phyloP scores from a whole-genome alignment of 2,113 vertebrate genomes.

The Drymodes brunneopygia region DNA sequence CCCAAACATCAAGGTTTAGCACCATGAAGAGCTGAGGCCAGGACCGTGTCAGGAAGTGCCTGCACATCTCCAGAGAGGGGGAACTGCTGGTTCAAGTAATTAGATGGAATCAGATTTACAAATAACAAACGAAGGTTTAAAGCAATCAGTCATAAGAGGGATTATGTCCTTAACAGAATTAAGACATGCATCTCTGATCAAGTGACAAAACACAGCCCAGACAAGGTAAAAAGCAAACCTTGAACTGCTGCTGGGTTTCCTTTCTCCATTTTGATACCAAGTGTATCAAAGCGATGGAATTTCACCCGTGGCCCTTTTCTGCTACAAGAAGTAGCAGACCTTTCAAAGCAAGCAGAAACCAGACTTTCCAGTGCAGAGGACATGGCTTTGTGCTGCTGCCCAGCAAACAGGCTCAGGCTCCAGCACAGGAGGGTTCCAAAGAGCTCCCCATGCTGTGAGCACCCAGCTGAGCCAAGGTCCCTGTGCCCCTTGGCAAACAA shows the following conservation, averaged over 20 bases:
- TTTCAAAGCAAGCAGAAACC: background rate
- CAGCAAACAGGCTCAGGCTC: background rate
- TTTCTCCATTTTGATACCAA: background rate
- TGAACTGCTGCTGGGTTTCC: background rate
- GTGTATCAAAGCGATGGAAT: background rate
- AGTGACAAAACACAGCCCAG: background rate
- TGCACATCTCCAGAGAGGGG: rapidly evolving
- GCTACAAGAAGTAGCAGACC: background rate
- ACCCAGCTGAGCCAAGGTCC: background rate
- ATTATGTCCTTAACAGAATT: background rate
- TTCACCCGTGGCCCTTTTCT: background rate
- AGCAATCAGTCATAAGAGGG: background rate
- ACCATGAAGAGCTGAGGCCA: background rate
- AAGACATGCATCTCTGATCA: background rate
- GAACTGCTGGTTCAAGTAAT: background rate
- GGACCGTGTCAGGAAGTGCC: background rate
- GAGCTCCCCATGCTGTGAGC: rapidly evolving
- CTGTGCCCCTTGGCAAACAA: rapidly evolving
- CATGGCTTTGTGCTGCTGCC: background rate
- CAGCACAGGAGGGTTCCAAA: background rate
- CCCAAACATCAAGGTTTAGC: background rate
- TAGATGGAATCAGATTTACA: background rate
- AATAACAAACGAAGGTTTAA: background rate
- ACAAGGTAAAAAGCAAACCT: background rate
- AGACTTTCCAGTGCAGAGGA: background rate